These are phyloP conservation scores for Leptoteleia sp. DNA, from an alignment of 1,140 invertebrate genomes.

Conservation along the genomic window DNA sequence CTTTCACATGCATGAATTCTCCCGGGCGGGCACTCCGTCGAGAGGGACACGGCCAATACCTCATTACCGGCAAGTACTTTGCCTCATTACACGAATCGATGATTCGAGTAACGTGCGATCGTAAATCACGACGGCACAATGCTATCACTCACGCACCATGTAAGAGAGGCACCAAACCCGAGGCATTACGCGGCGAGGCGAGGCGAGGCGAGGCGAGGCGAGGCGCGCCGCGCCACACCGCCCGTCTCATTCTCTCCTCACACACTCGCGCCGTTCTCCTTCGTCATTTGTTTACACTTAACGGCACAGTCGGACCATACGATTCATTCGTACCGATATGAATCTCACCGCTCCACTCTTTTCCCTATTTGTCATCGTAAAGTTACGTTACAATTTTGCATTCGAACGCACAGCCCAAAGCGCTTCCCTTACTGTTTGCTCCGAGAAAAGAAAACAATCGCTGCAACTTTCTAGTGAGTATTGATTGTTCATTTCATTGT, in stretches of 20 bases:
- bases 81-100: constrained; percentile 75
- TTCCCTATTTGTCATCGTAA: no score
- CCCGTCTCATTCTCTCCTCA: no score
- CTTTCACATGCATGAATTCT: constrained; percentile 56
- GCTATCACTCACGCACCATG: constrained; percentile 57
- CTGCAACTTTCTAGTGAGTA: no score
- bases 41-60: constrained; percentile 61
- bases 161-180: constrained; percentile 19
- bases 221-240: constrained; percentile 14
- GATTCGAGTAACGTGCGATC: constrained; percentile 69
- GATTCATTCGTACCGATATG: constrained; percentile 15
- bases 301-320: constrained; percentile 18
- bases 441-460: no score
- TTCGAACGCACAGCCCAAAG: no score
- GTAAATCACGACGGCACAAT: constrained; percentile 68
- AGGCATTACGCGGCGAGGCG: constrained; percentile 18
- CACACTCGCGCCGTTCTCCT: constrained; percentile 32
- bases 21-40: constrained; percentile 52
- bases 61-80: constrained; percentile 68
- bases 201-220: no score
- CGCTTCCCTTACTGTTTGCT: no score
- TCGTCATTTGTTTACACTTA: constrained; percentile 50
- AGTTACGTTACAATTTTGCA: no score
- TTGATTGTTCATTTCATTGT: no score
- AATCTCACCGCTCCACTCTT: background rate